Conservation (phyloP, 1,140 invertebrate species). For the Rhagoletis zephyria region DNA sequence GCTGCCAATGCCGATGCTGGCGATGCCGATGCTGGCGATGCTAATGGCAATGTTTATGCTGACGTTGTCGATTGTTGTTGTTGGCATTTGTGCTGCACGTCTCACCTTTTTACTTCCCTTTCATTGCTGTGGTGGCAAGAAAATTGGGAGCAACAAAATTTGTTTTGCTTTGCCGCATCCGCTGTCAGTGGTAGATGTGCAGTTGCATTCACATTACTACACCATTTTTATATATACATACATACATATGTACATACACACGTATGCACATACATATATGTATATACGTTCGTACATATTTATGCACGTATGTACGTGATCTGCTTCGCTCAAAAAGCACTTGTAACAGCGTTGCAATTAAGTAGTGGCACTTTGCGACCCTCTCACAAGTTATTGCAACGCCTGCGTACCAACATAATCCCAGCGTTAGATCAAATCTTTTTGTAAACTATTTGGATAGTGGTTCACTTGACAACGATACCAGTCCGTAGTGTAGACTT, state of each 20-base stretch:
- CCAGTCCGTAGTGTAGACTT: no score
- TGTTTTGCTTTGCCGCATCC: constrained; percentile 13
- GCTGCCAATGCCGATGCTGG: neutral
- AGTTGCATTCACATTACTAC: neutral
- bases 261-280: neutral
- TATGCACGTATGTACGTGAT: neutral
- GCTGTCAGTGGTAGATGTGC: neutral
- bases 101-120: neutral
- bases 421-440: no score
- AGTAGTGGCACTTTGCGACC: no score
- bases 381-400: no score
- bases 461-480: no score
- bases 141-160: constrained; percentile 25
- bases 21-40: neutral
- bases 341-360: no score
- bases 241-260: neutral
- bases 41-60: neutral
- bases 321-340: neutral
- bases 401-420: no score
- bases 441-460: no score
- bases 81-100: neutral
- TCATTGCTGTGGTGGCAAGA: neutral
- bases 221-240: no score
- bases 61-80: constrained; percentile 18
- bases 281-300: neutral